These are phyloP conservation scores for Apaloderma vittatum DNA, from an alignment of 2,113 vertebrate species.

Conservation along the genomic window DNA sequence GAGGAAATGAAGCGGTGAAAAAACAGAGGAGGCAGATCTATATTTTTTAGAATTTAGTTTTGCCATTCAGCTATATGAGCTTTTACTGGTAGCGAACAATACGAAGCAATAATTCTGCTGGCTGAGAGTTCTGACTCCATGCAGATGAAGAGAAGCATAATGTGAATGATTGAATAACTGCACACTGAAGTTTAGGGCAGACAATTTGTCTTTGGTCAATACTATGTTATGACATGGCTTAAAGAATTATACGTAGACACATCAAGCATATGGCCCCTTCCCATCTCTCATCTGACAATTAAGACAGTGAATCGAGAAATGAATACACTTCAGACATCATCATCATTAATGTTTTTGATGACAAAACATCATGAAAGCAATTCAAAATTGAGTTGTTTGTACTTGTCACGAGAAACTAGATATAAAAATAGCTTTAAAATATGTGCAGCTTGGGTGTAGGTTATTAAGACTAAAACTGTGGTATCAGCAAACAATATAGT, in stretches of 20 bases:
- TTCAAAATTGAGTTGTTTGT: neutral
- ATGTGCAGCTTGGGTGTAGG: neutral
- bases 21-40: neutral
- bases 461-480: constrained; percentile 36
- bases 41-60: neutral
- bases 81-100: neutral
- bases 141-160: neutral
- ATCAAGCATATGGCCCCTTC: neutral
- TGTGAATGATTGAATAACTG: neutral
- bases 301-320: neutral
- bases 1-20: neutral
- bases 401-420: neutral
- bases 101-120: neutral
- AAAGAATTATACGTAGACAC: neutral
- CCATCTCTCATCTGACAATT: neutral
- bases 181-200: neutral
- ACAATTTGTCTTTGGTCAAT: neutral
- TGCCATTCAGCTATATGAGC: neutral
- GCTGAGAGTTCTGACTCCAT: neutral
- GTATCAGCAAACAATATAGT: constrained; percentile 49
- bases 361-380: neutral
- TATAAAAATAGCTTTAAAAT: neutral
- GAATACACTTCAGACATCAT: neutral
- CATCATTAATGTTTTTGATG: neutral
- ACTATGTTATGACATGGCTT: neutral